These are phyloP conservation scores for Chorisops tibialis DNA, from an alignment of 2,888 invertebrate species.

Conservation along the genomic window DNA sequence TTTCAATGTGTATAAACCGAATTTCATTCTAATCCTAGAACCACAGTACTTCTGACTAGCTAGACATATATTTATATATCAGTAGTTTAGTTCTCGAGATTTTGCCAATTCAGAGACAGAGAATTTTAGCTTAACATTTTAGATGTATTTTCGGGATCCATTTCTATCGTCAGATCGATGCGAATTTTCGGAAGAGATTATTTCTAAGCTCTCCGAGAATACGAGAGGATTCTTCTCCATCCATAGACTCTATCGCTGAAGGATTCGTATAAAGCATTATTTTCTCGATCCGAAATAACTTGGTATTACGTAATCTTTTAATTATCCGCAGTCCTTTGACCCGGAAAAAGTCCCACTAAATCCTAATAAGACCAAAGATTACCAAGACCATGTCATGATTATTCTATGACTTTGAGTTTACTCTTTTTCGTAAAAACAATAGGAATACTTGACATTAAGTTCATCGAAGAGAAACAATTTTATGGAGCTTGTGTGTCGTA, in stretches of 20 bases:
- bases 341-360: slow-evolving; percentile 30
- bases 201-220: slow-evolving; percentile 25
- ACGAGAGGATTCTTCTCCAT: no score
- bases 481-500: no score
- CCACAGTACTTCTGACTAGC: background rate
- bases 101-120: background rate
- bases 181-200: slow-evolving; percentile 32
- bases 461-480: no score
- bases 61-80: background rate
- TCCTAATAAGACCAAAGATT: slow-evolving; percentile 14
- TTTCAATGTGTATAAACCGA: background rate
- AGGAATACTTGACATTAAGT: no score
- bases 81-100: background rate
- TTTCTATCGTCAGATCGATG: slow-evolving; percentile 30
- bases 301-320: slow-evolving; percentile 31
- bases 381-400: slow-evolving; percentile 4
- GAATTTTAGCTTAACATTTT: background rate
- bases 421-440: no score
- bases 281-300: slow-evolving; percentile 10
- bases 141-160: slow-evolving; percentile 27
- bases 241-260: no score
- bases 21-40: background rate
- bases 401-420: background rate
- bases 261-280: background rate
- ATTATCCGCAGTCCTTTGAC: slow-evolving; percentile 29